Conservation (phyloP, 2,797 vertebrate species). For the Stomatorhinus walkeri region DNA sequence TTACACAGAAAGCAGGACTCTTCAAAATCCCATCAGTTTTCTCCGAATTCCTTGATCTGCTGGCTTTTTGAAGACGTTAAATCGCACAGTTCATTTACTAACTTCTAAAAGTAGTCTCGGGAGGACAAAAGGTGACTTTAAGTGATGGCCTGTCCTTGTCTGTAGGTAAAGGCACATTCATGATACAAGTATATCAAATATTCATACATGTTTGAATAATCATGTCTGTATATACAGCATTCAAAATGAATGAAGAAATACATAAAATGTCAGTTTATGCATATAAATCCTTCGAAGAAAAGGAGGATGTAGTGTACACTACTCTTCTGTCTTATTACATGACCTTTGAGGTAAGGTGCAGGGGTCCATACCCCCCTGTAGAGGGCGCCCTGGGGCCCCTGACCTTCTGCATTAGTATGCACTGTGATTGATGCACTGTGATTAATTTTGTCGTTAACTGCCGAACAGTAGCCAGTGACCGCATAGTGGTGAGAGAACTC, state of each 20-base stretch:
- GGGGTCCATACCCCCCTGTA: not conserved
- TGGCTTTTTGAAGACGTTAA: not conserved
- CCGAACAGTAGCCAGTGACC: not conserved
- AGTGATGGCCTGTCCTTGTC: not conserved
- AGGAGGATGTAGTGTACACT: not conserved
- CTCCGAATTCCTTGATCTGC: not conserved
- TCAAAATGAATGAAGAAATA: not conserved
- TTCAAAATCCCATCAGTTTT: constrained; percentile 9
- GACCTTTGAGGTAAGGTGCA: not conserved
- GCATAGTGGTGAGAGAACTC: not conserved
- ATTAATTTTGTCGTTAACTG: not conserved
- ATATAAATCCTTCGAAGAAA: not conserved
- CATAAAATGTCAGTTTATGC: not conserved
- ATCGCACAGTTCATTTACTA: not conserved
- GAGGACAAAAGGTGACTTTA: not conserved
- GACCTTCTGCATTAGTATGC: not conserved
- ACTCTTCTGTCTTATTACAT: not conserved
- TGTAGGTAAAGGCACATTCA: not conserved
- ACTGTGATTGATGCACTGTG: not conserved
- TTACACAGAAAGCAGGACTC: not conserved
- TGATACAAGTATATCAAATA: not conserved
- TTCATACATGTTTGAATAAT: not conserved
- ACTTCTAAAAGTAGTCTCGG: not conserved
- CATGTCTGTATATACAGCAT: not conserved
- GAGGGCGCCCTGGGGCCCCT: not conserved